phyloP scores from a whole-genome alignment of 2,888 invertebrate genomes.

The Aporophyla lueneburgensis region DNA sequence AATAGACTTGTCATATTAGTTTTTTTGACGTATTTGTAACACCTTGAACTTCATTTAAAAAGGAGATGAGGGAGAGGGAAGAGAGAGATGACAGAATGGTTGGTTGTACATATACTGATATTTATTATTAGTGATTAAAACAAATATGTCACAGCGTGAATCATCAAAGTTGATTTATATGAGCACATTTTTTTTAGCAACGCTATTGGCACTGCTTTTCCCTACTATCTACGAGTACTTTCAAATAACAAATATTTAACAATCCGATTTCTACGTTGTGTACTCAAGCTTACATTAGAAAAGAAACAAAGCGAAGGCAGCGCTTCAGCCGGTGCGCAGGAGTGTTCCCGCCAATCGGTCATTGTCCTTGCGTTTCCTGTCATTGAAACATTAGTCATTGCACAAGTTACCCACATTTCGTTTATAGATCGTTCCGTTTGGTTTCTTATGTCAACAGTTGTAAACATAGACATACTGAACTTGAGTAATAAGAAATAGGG shows the following conservation, averaged over 20 bases:
- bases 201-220: background rate
- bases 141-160: background rate
- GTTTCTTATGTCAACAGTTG: slow-evolving; percentile 51
- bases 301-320: slow-evolving; percentile 67
- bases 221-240: slow-evolving; percentile 28
- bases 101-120: background rate
- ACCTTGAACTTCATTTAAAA: slow-evolving; percentile 40
- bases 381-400: slow-evolving; percentile 76
- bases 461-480: slow-evolving; percentile 44
- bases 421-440: slow-evolving; percentile 65
- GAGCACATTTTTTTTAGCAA: slow-evolving; percentile 8
- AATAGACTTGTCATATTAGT: slow-evolving; percentile 56
- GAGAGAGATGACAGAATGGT: background rate
- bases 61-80: background rate
- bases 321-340: slow-evolving; percentile 64
- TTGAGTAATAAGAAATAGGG: slow-evolving; percentile 13
- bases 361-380: slow-evolving; percentile 80
- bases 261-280: slow-evolving; percentile 47
- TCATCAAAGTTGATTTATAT: slow-evolving; percentile 5
- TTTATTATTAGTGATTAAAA: background rate
- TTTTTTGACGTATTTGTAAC: slow-evolving; percentile 42
- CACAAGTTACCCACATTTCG: slow-evolving; percentile 70
- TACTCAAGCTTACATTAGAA: slow-evolving; percentile 56
- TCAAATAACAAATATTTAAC: slow-evolving; percentile 53
- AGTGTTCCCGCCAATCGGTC: slow-evolving; percentile 78